Base-by-base conservation (phyloP, 2,888 invertebrate species). In the Papilio gigon region DNA sequence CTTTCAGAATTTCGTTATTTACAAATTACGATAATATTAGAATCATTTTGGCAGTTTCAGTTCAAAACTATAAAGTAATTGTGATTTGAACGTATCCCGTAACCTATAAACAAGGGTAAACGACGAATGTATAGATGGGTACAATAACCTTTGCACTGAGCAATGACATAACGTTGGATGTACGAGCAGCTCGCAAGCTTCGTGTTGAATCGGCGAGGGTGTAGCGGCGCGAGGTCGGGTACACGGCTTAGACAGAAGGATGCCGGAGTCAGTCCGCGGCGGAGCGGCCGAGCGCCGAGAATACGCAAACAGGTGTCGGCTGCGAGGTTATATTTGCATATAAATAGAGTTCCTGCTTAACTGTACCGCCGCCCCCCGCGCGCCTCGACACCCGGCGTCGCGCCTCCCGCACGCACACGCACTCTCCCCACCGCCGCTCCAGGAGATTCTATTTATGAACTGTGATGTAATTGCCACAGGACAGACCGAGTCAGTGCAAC, bases 291-390 rank as follows among this genome's bases (percentile, higher is more conserved):
- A 86, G 82, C 82, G 89, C 79, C 78, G 86, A 89, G 91, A 92
- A 92, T 92, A 91, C 91, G 90, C 91, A 92, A 92, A 92, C 92
- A 92, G 91, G 92, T 92, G 92, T 91, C 88, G 91, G 85, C 88
- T 89, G 83, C 86, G 90, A 90, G 89, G 90, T 86, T 90, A 88
- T 91, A 91, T 92, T 92, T 91, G 92, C 92, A 92, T 92, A 91
- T 92, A 92, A 91, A 92, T 92, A 91, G 92, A 92, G 91, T 91
- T 90, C 91, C 91, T 90, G 90, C 90, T 90, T 91, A 92, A 92
- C 92, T 91, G 91, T 92, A 92, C 86, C 90, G 87, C 84, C 82
- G 80, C 74, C 82, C 83, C 90, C 87, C 87, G 88, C 85, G 90
- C 89, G 83, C 85, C 84, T 81, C 78, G 74, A 1, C 14, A 9